Base-by-base conservation (phyloP, 2,113 vertebrate genomes). In the Nanorana parkeri region DNA sequence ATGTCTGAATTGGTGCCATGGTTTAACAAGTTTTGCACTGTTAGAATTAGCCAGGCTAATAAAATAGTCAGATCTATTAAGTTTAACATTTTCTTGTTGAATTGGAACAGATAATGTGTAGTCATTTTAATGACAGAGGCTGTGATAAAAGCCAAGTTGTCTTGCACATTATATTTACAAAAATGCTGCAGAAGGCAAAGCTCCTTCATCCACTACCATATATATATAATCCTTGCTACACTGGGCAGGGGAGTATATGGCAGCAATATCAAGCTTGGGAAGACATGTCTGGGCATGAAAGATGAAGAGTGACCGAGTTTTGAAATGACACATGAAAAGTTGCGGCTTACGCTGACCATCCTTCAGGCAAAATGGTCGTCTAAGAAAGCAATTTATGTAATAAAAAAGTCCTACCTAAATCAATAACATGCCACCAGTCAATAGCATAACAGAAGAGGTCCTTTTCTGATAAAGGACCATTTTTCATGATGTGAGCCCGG, bases 351-450 rank as follows among this genome's bases (percentile, higher is more conserved):
- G 8, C 54, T 29, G 52, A 41, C 54, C 65, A 68, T 79, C 36
- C 32, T 41, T 56, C 29, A 60, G 26, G 20, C 55, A 71, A 71
- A 63, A 56, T 23, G 20, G 52, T 54, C 61, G 64, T 26, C 61
- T 54, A 51, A 81, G 63, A 68, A 67, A 74, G 60, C 41, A 60
- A 58, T 82, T 24, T 51, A 26, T 68, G 71, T 83, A 67, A 83
- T 56, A 68, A 68, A 56, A 20, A 82, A 75, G 51, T 29, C 61
- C 63, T 61, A 6, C 47, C 54, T 64, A 36, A 76, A 75, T 83
- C 80, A 63, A 82, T 82, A 74, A 75, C 21, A 75, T 58, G 63
- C 58, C 61, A 75, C 20, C 29, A 24, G 56, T 82, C 80, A 67
- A 73, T 82, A 66, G 11, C 26, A 65, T 66, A 58, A 66, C 63